Base-by-base conservation (phyloP, 1,140 invertebrate species). In the Bombus sibiricus region DNA sequence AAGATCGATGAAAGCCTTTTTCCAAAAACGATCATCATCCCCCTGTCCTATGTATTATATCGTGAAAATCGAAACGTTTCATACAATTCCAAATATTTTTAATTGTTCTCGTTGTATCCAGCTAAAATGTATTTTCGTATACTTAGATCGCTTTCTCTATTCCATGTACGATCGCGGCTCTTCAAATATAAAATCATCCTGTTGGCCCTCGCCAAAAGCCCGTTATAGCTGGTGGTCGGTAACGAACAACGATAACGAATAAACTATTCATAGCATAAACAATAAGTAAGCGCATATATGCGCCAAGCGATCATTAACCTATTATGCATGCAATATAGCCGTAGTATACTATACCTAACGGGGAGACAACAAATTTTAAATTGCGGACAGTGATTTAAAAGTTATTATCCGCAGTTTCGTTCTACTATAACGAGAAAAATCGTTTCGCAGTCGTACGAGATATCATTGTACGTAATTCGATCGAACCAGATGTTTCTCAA, bases 201-300 rank as follows among this genome's bases (percentile, higher is more conserved):
- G 66, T 9, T 10, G 34, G 47, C 47, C 47, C 47, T 53, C 66
- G 66, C 32, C 9, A 12, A 57, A 68, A 37, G n/a, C 25, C 10
- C 37, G 41, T 47, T 32, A 66, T 25, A 62, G 12, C 18, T 32
- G 41, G 32, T 18, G 39, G 41, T 2, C 22, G 41, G 12, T 47
- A 47, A 53, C 66, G 47, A 62, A 71, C 68, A 72, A 85, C 76
- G 76, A 85, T 64, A 81, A 12, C 68, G 83, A 81, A 72, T 81
- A 72, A 80, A 85, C 77, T 81, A 80, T 85, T 85, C 77, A 73
- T 62, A 18, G 77, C 83, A 64, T 85, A 81, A 85, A 85, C 83
- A 85, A 85, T 85, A 72, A 81, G 69, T 43, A 32, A 37, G 25
- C 57, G 34, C 12, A 15, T 84, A 39, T 15, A 32, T 34, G 77